Conservation (phyloP, 2,797 vertebrate species). For the Bufotes viridis region DNA sequence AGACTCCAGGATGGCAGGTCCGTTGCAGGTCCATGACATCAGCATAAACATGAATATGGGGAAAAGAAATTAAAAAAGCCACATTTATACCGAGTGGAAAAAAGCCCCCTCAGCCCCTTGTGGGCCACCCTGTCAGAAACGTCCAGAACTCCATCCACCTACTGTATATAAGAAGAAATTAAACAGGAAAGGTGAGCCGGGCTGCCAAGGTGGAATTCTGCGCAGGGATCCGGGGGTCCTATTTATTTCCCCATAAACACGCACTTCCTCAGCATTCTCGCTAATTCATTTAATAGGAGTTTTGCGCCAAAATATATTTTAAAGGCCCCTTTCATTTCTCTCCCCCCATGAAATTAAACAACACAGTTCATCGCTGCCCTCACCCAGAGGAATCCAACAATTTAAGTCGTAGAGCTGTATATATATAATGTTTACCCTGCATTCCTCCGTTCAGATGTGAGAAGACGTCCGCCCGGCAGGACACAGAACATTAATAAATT, state of each 20-base stretch:
- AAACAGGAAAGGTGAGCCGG: slow-evolving; percentile 41
- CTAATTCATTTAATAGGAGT: slow-evolving; percentile 26
- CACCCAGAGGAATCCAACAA: slow-evolving; percentile 33
- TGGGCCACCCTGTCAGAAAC: neutral
- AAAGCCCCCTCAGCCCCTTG: slow-evolving; percentile 19
- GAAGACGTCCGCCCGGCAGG: slow-evolving; percentile 8
- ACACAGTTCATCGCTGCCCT: slow-evolving; percentile 29
- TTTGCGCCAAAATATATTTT: slow-evolving; percentile 38
- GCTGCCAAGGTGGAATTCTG: slow-evolving; percentile 27
- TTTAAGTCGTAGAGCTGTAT: slow-evolving; percentile 31
- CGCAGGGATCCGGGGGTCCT: slow-evolving; percentile 16
- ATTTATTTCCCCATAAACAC: slow-evolving; percentile 58
- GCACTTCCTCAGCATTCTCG: slow-evolving; percentile 26
- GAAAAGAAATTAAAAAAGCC: slow-evolving; percentile 8
- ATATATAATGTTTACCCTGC: slow-evolving; percentile 27
- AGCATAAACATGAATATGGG: neutral
- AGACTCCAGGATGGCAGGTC: too few relatives aligned
- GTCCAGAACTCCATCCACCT: neutral
- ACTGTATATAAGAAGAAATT: slow-evolving; percentile 23
- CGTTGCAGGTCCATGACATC: neutral
- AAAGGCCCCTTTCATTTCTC: slow-evolving; percentile 49
- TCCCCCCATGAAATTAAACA: slow-evolving; percentile 40
- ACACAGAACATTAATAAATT: slow-evolving; percentile 26
- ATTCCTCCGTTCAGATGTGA: neutral
- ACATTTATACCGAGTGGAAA: neutral